A percentile compares a stretch with the other conserved stretches of the same genome.
These are phyloP conservation scores for Nomada ruficornis DNA, from an alignment of 2,888 invertebrate genomes.

Conservation along the genomic window DNA sequence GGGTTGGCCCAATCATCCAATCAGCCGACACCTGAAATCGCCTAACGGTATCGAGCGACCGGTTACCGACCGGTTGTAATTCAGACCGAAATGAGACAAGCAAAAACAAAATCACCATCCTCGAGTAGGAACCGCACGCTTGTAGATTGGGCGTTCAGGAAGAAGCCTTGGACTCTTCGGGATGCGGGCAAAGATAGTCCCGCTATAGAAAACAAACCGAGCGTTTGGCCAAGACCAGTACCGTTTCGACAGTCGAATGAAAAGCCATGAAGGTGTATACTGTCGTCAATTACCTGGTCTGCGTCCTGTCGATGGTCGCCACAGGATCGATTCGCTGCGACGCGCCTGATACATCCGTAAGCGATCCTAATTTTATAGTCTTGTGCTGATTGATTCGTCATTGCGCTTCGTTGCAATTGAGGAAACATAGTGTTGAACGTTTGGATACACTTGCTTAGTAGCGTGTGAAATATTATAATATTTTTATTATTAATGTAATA, in stretches of 20 bases:
- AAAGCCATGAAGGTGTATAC: slow-evolving; percentile 79
- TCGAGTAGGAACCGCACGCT: slow-evolving; percentile 15
- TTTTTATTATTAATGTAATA: too few relatives aligned
- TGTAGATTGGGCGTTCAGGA: slow-evolving; percentile 11
- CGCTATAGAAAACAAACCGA: slow-evolving; percentile 68
- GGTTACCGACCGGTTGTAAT: slow-evolving; percentile 63
- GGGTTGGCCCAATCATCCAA: background rate
- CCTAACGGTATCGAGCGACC: slow-evolving; percentile 74
- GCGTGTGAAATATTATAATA: too few relatives aligned
- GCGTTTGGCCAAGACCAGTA: slow-evolving; percentile 62
- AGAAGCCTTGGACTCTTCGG: slow-evolving; percentile 35
- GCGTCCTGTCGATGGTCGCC: slow-evolving; percentile 50
- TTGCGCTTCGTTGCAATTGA: too few relatives aligned
- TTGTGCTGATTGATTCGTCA: background rate
- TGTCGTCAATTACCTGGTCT: slow-evolving; percentile 77
- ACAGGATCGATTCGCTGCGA: slow-evolving; percentile 28
- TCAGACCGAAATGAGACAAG: slow-evolving; percentile 56
- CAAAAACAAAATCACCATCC: slow-evolving; percentile 35
- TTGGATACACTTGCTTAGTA: too few relatives aligned
- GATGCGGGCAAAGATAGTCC: slow-evolving; percentile 78
- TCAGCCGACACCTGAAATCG: slow-evolving; percentile 18
- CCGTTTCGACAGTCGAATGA: slow-evolving; percentile 64
- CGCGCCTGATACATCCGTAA: slow-evolving; percentile 45
- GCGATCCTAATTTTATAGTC: slow-evolving; percentile 1
- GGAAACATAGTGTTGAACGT: too few relatives aligned